Percentiles rank a stretch among this genome's conserved stretches.
Evolutionary conservation across 2,797 vertebrate genomes (phyloP).

Genomic region (Dendrocincla fuliginosa): DNA sequence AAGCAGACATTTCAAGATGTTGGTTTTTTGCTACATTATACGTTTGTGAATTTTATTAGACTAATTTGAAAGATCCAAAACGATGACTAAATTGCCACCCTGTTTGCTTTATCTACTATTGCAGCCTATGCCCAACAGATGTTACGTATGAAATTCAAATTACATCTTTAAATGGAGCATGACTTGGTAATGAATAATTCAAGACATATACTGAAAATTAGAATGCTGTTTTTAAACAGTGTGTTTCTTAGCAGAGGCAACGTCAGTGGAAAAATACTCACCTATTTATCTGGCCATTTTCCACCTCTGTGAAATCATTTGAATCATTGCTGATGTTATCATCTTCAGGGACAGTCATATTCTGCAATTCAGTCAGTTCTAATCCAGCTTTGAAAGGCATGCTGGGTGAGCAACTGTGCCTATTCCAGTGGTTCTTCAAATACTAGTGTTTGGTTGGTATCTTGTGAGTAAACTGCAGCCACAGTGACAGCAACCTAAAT

Average conservation of each 20-base stretch:
- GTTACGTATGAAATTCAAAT: conserved; percentile 78
- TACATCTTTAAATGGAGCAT: conserved; percentile 73
- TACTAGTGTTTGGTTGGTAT: conserved; percentile 37
- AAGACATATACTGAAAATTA: conserved; percentile 59
- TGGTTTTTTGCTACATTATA: not conserved
- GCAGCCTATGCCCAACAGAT: conserved; percentile 72
- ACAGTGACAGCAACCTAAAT: conserved; percentile 22
- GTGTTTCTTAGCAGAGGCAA: conserved; percentile 42
- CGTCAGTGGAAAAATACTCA: conserved; percentile 72
- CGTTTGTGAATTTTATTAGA: conserved; percentile 68
- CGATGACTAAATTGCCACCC: conserved; percentile 67
- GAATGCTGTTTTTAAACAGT: conserved; percentile 64
- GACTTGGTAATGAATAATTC: conserved; percentile 76
- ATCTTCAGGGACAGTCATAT: conserved; percentile 81
- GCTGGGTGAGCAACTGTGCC: conserved; percentile 42
- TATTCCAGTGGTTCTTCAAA: conserved; percentile 38
- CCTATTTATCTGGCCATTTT: conserved; percentile 82
- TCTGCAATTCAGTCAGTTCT: conserved; percentile 81
- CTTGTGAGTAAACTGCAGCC: conserved; percentile 18
- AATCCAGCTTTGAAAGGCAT: conserved; percentile 82
- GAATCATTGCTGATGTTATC: conserved; percentile 83
- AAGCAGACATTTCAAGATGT: not conserved
- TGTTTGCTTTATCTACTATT: conserved; percentile 66
- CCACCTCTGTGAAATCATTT: conserved; percentile 82
- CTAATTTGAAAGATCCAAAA: conserved; percentile 62